Base-by-base conservation (phyloP, 1,140 invertebrate species). In the Physella acuta region DNA sequence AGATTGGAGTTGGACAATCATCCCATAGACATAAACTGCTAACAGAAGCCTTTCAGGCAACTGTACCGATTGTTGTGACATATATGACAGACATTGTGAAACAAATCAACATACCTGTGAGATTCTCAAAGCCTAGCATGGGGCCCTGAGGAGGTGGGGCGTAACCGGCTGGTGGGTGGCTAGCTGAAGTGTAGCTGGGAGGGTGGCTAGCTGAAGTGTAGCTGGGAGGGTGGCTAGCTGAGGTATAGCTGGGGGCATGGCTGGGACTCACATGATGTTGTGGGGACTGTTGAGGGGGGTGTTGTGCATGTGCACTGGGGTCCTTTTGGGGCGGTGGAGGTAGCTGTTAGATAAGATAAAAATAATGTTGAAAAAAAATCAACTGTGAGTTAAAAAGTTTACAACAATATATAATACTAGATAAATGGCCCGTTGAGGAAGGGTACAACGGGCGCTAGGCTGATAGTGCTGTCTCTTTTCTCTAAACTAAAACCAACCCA, bases 301-400 rank as follows among this genome's bases (percentile, higher is more conserved):
- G 68, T 3, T 67, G 44, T 4, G 31, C 51, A 31, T 61, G 49
- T 30, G 39, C 3, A 5, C 20, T 34, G 5, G 39, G 34, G 0
- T 63, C 51, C 34, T 58, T 65, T 17, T 58, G 56, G 20, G 68
- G 58, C 0, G 71, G 61, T 56, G 71, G 69, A 14, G 74, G 74
- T 14, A 75, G 62, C 74, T 75, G 24, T 4, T 28, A 44, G 44
- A 64, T 33, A 33, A 58, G 11, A 4, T 36, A 20, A 26, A 55
- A 24, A 55, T 30, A 24, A n/a, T n/a, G n/a, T n/a, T 24, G 24
- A 24, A 14, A 11, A 55, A 55, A 20, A 14, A 55, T 14, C 53
- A 55, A 44, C 39, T 44, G 20, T 44, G 8, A 44, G 8, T 44
- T 20, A 44, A 44, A 44, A 44, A 11, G 39, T 44, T 36, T n/a